Evolutionary conservation across 2,797 vertebrate species (phyloP), one percentile per base, ranked within the genome.

Genomic region (Molossus molossus): DNA sequence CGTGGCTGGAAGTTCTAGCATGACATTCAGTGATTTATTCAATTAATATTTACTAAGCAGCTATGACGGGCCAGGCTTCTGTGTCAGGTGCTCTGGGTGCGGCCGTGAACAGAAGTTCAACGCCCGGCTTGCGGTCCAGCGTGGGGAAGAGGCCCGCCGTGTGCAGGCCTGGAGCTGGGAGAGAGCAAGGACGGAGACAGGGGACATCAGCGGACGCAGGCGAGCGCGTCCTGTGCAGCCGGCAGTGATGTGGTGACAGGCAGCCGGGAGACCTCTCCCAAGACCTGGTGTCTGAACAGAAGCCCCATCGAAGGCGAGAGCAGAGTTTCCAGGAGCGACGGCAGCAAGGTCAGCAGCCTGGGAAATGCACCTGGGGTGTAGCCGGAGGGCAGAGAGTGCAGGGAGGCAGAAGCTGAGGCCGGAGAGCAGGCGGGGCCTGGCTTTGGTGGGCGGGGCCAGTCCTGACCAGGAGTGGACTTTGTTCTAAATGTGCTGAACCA

Each of bases 21-120:
- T n/a, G 84, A 85, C 11, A 57, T 11, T 4, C 23, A 2, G 81
- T n/a, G 57, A 87, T 57, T 29, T 37, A 69, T 70, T 73, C 64
- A 17, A 40, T 64, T 87, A 85, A 60, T 88, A 73, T 80, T 94
- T 65, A 75, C 2, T 65, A 94, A 94, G 84, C 72, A 96, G 80
- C n/a, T 93, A 60, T 27, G 77, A 70, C 0, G 53, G 60, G 72
- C 80, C 58, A 15, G 64, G 29, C n/a, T 8, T 37, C n/a, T 4
- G 5, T 0, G 4, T 2, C 17, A n/a, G 85, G 33, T 9, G 0
- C 50, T 55, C 18, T 18, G 25, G 45, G 27, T 33, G 7, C 79
- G 3, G 4, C 29, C 0, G 4, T 13, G 57, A 62, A 25, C 29
- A 21, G 53, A 88, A 10, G 21, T 13, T 18, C 53, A 8, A 21